Base-by-base conservation (phyloP, 2,888 invertebrate genomes). In the Ennomos erosarius region DNA sequence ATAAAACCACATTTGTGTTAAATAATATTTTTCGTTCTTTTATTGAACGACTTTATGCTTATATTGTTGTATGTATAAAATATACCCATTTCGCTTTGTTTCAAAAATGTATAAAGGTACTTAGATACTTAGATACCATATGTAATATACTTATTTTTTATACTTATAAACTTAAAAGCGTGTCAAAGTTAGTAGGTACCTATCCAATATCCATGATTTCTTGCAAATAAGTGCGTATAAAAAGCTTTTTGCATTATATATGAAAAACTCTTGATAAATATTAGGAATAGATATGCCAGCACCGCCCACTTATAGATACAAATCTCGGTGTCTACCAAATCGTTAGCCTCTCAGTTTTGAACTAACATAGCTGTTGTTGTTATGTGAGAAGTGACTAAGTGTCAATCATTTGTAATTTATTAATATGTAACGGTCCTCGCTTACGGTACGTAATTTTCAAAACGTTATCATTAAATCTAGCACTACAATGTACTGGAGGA, bases 381-480 rank as follows among this genome's bases (percentile, higher is more conserved):
- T 1, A 16, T 16, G 16, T 3, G 1, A 16, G 16, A 16, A 16
- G 38, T 12, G 11, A 49, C 49, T 56, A 56, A 49, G 52, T 58
- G 58, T 53, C 52, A 58, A 58, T 58, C 52, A 57, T 47, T 52
- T 43, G 47, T 52, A 48, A 58, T 52, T 48, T 53, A 58, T 52
- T 58, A 48, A 58, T 47, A 58, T 33, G 36, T 58, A 58, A 52
- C 58, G 52, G 58, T 58, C 38, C 46, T 57, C 10, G 43, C 58
- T 58, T 52, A 58, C 58, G 58, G 58, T 58, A 58, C 43, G 43
- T 48, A 47, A 43, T 58, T 52, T 56, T 50, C 9, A 45, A 49
- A 35, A 39, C 38, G 49, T 48, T 38, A 56, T 50, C 34, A 52
- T 38, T 46, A 43, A 43, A 38, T 47, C 33, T 44, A 40, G 35